These are phyloP conservation scores for Silurus asotus DNA, from an alignment of 2,113 vertebrate species.

Conservation along the genomic window DNA sequence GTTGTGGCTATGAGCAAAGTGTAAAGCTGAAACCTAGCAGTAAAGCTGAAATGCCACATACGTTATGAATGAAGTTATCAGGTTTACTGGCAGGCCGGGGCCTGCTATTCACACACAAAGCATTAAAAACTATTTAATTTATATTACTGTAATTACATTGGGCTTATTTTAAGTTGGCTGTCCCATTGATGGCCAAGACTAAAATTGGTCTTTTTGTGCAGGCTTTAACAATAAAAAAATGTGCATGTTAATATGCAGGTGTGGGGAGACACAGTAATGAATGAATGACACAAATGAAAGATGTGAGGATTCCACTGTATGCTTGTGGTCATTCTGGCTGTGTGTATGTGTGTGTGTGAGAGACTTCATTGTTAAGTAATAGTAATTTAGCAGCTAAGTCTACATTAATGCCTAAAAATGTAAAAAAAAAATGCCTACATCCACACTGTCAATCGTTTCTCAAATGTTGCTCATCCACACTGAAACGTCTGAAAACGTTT, in stretches of 20 bases:
- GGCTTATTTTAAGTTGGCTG: conserved; percentile 53
- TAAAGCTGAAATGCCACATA: conserved; percentile 54
- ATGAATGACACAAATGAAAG: conserved; percentile 43
- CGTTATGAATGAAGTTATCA: conserved; percentile 55
- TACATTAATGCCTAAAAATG: too few species aligned
- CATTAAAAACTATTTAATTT: conserved; percentile 70
- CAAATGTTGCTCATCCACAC: too few species aligned
- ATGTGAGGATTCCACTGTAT: conserved; percentile 48
- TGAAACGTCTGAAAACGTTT: too few species aligned
- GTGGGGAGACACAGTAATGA: conserved; percentile 53
- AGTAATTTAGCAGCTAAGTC: conserved; percentile 60
- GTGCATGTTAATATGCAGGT: conserved; percentile 55
- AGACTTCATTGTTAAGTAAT: conserved; percentile 39
- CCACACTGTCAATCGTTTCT: too few species aligned
- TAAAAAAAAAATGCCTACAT: too few species aligned
- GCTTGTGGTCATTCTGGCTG: not conserved
- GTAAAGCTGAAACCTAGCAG: conserved; percentile 10
- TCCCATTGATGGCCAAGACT: conserved; percentile 55
- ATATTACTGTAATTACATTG: conserved; percentile 58
- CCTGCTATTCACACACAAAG: conserved; percentile 65
- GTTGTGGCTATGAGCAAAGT: not conserved
- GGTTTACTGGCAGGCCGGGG: conserved; percentile 71
- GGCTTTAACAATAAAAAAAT: conserved; percentile 68
- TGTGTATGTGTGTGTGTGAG: not conserved
- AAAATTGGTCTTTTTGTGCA: conserved; percentile 63